phyloP scores from a whole-genome alignment of 2,113 vertebrate species.

The Polyodon spathula region DNA sequence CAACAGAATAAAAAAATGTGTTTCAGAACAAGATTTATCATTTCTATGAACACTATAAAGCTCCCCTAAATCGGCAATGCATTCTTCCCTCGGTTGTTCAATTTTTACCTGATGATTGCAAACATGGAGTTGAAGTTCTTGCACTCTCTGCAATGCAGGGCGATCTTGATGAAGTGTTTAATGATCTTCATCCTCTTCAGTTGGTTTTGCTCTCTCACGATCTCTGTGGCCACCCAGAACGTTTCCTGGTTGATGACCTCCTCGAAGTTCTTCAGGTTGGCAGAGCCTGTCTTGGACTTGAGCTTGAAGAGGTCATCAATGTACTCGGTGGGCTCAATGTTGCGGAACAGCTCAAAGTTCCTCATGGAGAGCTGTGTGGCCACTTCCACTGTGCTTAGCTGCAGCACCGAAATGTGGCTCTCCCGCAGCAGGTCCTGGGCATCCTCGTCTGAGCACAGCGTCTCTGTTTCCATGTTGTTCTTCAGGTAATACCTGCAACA shows the following conservation, averaged over 20 bases:
- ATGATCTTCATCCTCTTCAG: constrained; percentile 95
- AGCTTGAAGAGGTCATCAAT: constrained; percentile 94
- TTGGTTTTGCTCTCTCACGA: constrained; percentile 87
- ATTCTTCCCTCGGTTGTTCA: neutral
- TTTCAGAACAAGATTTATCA: no score
- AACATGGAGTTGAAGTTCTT: constrained; percentile 99
- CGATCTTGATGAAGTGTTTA: constrained; percentile 98
- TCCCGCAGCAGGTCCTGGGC: constrained; percentile 90
- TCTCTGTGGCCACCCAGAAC: constrained; percentile 95
- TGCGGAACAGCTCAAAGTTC: constrained; percentile 90
- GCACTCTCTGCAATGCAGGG: constrained; percentile 95
- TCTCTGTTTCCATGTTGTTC: constrained; percentile 98
- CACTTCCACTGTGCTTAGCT: constrained; percentile 92
- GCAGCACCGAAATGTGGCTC: constrained; percentile 81
- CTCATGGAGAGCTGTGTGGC: constrained; percentile 94
- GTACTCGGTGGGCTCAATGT: constrained; percentile 94
- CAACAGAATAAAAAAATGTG: constrained; percentile 5
- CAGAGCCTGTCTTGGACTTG: constrained; percentile 70
- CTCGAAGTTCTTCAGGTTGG: constrained; percentile 91
- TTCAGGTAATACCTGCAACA: constrained; percentile 84
- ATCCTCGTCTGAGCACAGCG: constrained; percentile 91
- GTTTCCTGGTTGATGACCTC: constrained; percentile 97
- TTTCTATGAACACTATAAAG: no score
- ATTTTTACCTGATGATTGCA: constrained; percentile 86
- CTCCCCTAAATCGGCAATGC: no score